Evolutionary conservation across 2,888 invertebrate species (phyloP), one percentile per base, ranked within the genome.

Genomic region (Erebia palarica): DNA sequence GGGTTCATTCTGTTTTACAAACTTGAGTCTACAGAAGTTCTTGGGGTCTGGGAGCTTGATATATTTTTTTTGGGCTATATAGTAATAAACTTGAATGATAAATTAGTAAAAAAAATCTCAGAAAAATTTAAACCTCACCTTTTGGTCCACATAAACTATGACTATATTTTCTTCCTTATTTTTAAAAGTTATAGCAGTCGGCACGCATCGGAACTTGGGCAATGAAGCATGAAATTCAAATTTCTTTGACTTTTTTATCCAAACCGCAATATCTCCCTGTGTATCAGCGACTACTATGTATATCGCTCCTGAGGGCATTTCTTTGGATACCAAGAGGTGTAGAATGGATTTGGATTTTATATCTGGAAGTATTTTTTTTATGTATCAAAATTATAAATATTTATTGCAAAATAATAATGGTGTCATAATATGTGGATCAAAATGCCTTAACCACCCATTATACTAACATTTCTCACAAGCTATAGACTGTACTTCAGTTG

Each of bases 141-240:
- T 96, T 79, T 96, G 96, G 91, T 98, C 96, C 0, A 97, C 94
- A 88, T 97, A 98, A 3, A 95, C 95, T 11, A 96, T 93, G 49
- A 97, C 94, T 9, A 98, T 85, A 59, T 94, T 94, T 7, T 94
- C 93, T 1, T 88, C 88, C 10, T 84, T 85, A 18, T 94, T 92
- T 81, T 96, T 95, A 59, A 98, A 92, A 0, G 95, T 94, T 76
- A 98, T 80, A 0, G 97, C 96, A 0, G 96, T 96, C 0, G 96
- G 96, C 53, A 96, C 94, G 73, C 94, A 95, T 13, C 90, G 88
- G 82, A 97, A 96, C 47, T 92, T 95, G 0, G 98, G 98, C 76
- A 98, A 86, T 66, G 94, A 94, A 72, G 95, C 94, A 71, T 89
- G 79, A 68, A 84, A 87, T 49, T 88, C 85, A 70, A 86, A 90